Evolutionary conservation across 2,888 invertebrate genomes (phyloP), one percentile per base, ranked within the genome.

Genomic region (Plusia festucae): DNA sequence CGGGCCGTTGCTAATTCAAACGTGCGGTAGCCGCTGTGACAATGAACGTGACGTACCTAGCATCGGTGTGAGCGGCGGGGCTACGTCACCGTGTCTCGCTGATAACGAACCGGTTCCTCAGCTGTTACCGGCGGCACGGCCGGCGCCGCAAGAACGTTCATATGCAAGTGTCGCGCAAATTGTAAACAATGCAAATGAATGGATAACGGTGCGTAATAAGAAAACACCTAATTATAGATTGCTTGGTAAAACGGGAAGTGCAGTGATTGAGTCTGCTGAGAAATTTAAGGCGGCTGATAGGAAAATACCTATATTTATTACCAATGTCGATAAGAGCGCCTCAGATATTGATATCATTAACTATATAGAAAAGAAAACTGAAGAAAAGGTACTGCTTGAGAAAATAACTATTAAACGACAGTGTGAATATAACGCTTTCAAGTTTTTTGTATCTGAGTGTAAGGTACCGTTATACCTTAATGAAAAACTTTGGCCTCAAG

Each of bases 361-460:
- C 6, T 53, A 63, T 27, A 44, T 63, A 24, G 13, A 57, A 16
- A 44, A 34, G 11, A 63, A 44, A 44, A 63, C 57, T 24, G 13
- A 52, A 13, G 63, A 63, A 34, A 51, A 20, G 11, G 52, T 62
- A 7, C 16, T 13, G 13, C 24, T 62, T 8, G 53, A 53, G 22
- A 53, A 51, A 58, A 58, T 58, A 11, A n/a, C 15, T 15, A 51
- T 58, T 15, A 58, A 58, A 32, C 11, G 34, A 18, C 22, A 56
- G 18, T 30, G 30, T 27, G 64, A 68, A 9, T 78, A 76, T 54
- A 60, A 72, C 51, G 54, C 77, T 0, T 81, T 67, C 64, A 81
- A 79, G 56, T 53, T 82, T 13, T 76, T 63, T 52, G 71, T 82
- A 40, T 68, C 32, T 34, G 32, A 34, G 24, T 30, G n/a, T 16